Evolutionary conservation across 2,113 vertebrate genomes (phyloP).

Genomic region (Mugil cephalus): DNA sequence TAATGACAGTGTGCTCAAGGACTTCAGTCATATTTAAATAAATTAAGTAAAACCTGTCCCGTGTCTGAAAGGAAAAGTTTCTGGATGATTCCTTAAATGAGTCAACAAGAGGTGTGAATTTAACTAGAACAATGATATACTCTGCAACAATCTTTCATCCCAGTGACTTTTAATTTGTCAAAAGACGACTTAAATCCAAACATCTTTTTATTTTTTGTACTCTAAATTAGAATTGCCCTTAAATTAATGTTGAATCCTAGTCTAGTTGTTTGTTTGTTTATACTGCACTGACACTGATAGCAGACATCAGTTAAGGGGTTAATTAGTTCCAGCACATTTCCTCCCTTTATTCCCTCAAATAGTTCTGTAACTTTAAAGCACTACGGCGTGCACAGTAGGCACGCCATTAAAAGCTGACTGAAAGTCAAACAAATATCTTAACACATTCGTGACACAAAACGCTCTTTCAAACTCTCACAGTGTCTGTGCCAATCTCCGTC

Average conservation of each 20-base stretch:
- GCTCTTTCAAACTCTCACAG: conserved; percentile 44
- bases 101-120: too few relatives aligned
- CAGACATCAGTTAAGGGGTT: not conserved
- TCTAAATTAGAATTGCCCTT: not conserved
- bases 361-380: not conserved
- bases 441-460: not conserved
- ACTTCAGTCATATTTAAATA: too few relatives aligned
- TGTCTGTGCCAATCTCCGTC: not conserved
- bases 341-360: conserved; percentile 1
- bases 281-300: not conserved
- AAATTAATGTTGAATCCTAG: not conserved
- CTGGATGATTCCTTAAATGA: too few relatives aligned
- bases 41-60: too few relatives aligned
- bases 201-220: not conserved
- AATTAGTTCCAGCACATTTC: not conserved
- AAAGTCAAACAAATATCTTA: not conserved
- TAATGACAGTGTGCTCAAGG: not conserved
- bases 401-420: not conserved
- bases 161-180: not conserved
- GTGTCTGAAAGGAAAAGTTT: too few relatives aligned
- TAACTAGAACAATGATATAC: too few relatives aligned
- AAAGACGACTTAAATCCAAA: not conserved
- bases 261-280: not conserved
- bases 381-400: not conserved
- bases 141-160: too few relatives aligned